Conservation (phyloP, 92 coral and sea anemone species). For the Phenganax subtilis region DNA sequence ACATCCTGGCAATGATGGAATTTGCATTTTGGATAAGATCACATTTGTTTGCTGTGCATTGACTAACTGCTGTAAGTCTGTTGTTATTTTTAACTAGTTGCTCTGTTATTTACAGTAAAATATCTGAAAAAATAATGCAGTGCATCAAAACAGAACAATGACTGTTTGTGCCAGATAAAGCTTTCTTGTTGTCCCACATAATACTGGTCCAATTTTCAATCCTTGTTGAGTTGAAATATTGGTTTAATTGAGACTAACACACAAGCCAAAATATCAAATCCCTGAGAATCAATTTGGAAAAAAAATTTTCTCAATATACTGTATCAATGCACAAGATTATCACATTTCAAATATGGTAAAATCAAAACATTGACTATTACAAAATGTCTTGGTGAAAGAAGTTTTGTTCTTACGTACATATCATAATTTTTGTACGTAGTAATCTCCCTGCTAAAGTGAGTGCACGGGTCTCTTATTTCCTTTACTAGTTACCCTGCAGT, state of each 20-base stretch:
- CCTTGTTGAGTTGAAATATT: too few relatives aligned
- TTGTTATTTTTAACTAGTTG: neutral
- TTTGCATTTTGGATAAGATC: slow-evolving; percentile 55
- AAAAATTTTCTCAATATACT: too few relatives aligned
- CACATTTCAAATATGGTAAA: too few relatives aligned
- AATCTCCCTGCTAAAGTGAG: neutral
- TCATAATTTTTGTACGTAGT: neutral
- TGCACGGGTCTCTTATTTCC: neutral
- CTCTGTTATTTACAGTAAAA: neutral
- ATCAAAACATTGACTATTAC: too few relatives aligned
- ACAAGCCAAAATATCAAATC: too few relatives aligned
- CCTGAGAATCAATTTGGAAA: too few relatives aligned
- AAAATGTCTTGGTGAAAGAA: too few relatives aligned
- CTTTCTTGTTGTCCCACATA: too few relatives aligned
- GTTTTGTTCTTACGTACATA: neutral
- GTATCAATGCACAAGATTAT: too few relatives aligned
- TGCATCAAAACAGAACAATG: neutral
- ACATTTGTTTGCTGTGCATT: slow-evolving; percentile 67
- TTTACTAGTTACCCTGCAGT: slow-evolving; percentile 36
- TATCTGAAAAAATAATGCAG: neutral
- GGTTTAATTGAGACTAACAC: too few relatives aligned
- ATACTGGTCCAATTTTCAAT: too few relatives aligned
- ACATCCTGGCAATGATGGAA: slow-evolving; percentile 39
- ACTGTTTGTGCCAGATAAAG: neutral
- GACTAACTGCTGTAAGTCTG: slow-evolving; percentile 55